Conservation (phyloP, 2,888 invertebrate genomes). For the Trisateles emortualis region DNA sequence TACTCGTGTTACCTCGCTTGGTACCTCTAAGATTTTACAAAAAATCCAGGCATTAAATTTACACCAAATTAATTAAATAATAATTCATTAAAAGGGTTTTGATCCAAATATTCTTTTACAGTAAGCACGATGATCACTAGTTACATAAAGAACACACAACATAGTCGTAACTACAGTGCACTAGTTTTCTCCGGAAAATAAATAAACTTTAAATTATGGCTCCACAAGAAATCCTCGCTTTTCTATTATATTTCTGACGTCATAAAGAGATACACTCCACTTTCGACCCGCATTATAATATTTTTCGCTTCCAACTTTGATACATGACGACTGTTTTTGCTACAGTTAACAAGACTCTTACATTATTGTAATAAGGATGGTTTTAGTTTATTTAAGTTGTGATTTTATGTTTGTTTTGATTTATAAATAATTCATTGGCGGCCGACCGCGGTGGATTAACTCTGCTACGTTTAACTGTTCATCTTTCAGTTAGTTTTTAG, state of each 20-base stretch:
- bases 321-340: conserved; percentile 31
- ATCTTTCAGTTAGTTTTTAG: conserved; percentile 56
- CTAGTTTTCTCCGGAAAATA: background rate
- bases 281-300: conserved; percentile 49
- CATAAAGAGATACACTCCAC: conserved; percentile 46
- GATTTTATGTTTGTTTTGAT: conserved; percentile 22
- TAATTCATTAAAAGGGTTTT: too few species aligned
- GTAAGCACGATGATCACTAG: too few species aligned
- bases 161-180: background rate
- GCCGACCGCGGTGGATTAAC: conserved; percentile 51
- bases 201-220: conserved; percentile 21
- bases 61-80: too few species aligned
- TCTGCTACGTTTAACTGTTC: conserved; percentile 50
- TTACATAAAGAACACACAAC: background rate
- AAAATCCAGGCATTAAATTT: too few species aligned
- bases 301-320: conserved; percentile 44
- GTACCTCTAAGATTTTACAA: too few species aligned
- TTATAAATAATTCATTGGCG: conserved; percentile 56
- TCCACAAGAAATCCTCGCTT: conserved; percentile 34
- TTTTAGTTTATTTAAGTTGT: conserved; percentile 16
- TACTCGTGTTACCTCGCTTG: too few species aligned
- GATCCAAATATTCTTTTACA: too few species aligned
- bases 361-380: conserved; percentile 14
- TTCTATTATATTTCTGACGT: conserved; percentile 45
- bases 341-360: conserved; percentile 11